Evolutionary conservation across 2,797 vertebrate species (phyloP).

Genomic region (Tangara arthus): DNA sequence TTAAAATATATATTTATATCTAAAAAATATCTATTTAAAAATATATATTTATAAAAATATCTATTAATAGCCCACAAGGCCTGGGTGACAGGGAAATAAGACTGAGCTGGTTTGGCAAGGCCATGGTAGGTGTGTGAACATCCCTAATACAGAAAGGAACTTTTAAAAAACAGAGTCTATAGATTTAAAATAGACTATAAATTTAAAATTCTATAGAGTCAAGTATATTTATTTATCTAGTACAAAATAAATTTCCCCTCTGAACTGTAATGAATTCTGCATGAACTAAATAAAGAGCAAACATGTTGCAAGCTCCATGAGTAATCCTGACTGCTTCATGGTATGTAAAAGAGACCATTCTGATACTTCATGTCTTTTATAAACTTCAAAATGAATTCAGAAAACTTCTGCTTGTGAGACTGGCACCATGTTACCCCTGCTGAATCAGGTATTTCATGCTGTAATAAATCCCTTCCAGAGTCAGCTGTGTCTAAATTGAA

Average conservation of each 20-base stretch:
- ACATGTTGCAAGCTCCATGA: background rate
- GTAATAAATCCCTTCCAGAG: background rate
- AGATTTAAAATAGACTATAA: no score
- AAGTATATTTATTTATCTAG: background rate
- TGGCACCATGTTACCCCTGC: background rate
- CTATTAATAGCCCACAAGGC: background rate
- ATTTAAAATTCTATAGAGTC: background rate
- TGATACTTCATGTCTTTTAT: background rate
- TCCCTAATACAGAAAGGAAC: background rate
- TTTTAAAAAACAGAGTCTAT: background rate
- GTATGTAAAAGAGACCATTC: background rate
- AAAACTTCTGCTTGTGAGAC: background rate
- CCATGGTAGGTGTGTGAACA: background rate
- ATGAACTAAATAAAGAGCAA: background rate
- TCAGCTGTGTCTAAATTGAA: background rate
- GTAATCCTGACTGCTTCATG: background rate
- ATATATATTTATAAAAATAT: no score
- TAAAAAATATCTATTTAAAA: background rate
- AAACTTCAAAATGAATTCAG: background rate
- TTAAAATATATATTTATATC: background rate
- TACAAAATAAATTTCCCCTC: background rate
- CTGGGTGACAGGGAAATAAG: background rate
- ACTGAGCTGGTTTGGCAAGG: background rate
- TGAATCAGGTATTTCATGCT: conserved; percentile 1
- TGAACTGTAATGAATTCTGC: background rate